phyloP scores from a whole-genome alignment of 2,888 invertebrate genomes.

The Buathra laborator region DNA sequence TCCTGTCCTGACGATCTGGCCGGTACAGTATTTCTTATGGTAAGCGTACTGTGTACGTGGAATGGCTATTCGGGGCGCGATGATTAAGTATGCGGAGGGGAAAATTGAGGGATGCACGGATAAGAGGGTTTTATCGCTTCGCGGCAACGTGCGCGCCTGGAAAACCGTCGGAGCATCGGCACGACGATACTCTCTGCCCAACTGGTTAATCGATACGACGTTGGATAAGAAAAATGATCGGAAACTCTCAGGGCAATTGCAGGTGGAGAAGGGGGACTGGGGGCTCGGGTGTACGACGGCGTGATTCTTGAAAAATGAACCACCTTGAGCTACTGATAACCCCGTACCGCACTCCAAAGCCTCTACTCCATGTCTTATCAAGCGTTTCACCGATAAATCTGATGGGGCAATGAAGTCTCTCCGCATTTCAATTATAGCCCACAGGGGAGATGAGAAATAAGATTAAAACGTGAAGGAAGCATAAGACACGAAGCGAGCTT shows the following conservation, averaged over 20 bases:
- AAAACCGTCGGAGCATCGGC: slow-evolving; percentile 23
- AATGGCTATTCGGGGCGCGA: slow-evolving; percentile 26
- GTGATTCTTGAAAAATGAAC: slow-evolving; percentile 71
- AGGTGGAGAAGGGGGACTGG: slow-evolving; percentile 27
- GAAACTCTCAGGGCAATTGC: slow-evolving; percentile 62
- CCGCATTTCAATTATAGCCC: slow-evolving; percentile 54
- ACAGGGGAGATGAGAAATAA: slow-evolving; percentile 4
- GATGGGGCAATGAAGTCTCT: slow-evolving; percentile 59
- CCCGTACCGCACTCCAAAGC: slow-evolving; percentile 43
- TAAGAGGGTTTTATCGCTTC: slow-evolving; percentile 67
- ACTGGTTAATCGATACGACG: slow-evolving; percentile 69
- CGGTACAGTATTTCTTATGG: not conserved
- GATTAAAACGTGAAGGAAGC: not conserved
- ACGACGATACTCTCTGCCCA: slow-evolving; percentile 45
- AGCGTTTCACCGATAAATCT: slow-evolving; percentile 65
- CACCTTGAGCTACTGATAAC: slow-evolving; percentile 55
- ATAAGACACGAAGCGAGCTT: not conserved
- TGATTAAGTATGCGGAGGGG: slow-evolving; percentile 61
- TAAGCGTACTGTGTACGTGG: not conserved
- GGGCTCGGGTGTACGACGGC: slow-evolving; percentile 22
- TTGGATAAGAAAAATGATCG: slow-evolving; percentile 72
- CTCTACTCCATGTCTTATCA: slow-evolving; percentile 61
- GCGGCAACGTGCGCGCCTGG: slow-evolving; percentile 42
- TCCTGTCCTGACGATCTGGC: not conserved
- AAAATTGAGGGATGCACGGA: slow-evolving; percentile 70